A percentile compares a stretch with the other conserved stretches of the same genome.
phyloP scores from a whole-genome alignment of 2,797 vertebrate species.

The Spheniscus humboldti region DNA sequence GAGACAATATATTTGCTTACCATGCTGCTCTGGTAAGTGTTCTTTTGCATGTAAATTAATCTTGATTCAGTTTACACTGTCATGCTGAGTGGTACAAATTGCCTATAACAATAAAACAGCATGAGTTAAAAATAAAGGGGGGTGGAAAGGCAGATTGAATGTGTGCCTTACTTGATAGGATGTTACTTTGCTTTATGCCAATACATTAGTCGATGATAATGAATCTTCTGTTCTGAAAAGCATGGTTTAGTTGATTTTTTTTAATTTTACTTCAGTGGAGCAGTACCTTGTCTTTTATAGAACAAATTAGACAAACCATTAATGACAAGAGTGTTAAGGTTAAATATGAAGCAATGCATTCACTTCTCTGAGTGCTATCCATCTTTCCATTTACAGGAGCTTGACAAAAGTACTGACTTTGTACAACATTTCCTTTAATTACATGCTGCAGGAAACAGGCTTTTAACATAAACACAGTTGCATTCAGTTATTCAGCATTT shows the following conservation, averaged over 20 bases:
- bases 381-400: constrained; percentile 98
- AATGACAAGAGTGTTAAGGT: constrained; percentile 93
- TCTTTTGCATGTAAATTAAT: constrained; percentile 99
- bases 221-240: constrained; percentile 97
- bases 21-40: constrained; percentile 96
- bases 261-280: constrained; percentile 96
- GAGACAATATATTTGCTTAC: constrained; percentile 97
- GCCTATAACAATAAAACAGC: constrained; percentile 98
- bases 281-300: constrained; percentile 89
- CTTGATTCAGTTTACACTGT: constrained; percentile 99
- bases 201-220: constrained; percentile 98
- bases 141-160: constrained; percentile 80
- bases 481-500: constrained; percentile 88
- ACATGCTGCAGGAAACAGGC: constrained; percentile 83
- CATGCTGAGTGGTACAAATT: constrained; percentile 99
- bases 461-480: constrained; percentile 97
- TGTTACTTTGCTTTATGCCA: constrained; percentile 98
- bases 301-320: constrained; percentile 90
- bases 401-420: constrained; percentile 96
- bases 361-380: constrained; percentile 90
- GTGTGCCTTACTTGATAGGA: constrained; percentile 95
- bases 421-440: constrained; percentile 95
- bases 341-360: constrained; percentile 91
- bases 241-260: constrained; percentile 94
- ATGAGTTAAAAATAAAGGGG: constrained; percentile 89